Percentiles rank a stretch among this genome's conserved stretches.
Evolutionary conservation across 1,140 invertebrate genomes (phyloP).

Genomic region (Gryllus bimaculatus): DNA sequence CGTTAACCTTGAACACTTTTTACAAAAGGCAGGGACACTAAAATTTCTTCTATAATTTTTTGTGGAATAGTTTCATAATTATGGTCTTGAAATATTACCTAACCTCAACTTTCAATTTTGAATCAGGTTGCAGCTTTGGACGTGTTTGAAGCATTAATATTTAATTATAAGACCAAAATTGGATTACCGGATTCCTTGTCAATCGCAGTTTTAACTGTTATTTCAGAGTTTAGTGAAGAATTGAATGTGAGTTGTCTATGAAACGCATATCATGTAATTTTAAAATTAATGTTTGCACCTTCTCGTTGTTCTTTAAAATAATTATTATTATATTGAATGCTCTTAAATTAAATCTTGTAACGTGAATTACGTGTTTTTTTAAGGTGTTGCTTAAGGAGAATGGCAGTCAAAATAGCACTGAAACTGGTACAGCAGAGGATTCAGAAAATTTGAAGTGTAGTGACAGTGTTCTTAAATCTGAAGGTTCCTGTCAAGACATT

Average conservation of each 20-base stretch:
- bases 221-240: constrained; percentile 20
- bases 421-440: neutral
- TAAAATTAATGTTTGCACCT: neutral
- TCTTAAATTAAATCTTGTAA: neutral
- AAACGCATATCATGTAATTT: neutral
- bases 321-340: neutral
- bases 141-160: constrained; percentile 23
- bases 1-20: constrained; percentile 10
- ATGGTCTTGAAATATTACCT: neutral
- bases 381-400: neutral
- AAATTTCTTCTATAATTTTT: neutral
- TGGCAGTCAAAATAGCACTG: neutral
- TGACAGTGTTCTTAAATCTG: neutral
- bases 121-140: constrained; percentile 22
- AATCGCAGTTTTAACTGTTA: constrained; percentile 14
- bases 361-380: neutral
- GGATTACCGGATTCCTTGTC: constrained; percentile 18
- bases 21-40: constrained; percentile 8
- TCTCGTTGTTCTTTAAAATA: neutral
- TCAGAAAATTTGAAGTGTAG: neutral
- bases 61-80: neutral
- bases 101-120: constrained; percentile 14
- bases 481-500: neutral
- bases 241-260: constrained; percentile 18
- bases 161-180: constrained; percentile 23